phyloP scores from a whole-genome alignment of 2,888 invertebrate genomes.

The Amphipoea oculea region DNA sequence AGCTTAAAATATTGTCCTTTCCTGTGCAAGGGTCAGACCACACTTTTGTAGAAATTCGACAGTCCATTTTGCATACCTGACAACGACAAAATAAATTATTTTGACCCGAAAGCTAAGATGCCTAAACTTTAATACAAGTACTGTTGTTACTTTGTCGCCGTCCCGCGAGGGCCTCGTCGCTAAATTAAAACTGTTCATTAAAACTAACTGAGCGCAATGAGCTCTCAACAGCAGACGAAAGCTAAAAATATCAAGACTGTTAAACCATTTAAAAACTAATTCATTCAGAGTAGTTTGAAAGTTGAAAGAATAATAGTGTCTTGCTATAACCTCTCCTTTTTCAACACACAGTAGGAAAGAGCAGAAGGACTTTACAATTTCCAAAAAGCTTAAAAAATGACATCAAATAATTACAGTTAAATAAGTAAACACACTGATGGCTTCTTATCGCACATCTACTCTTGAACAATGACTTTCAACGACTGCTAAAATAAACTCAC shows the following conservation, averaged over 20 bases:
- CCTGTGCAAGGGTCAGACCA: not conserved
- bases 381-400: not conserved
- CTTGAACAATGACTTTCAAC: not conserved
- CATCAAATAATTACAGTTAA: not conserved
- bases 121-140: not conserved
- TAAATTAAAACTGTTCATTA: constrained; percentile 39
- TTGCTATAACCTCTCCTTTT: not conserved
- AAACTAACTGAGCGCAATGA: constrained; percentile 30
- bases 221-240: constrained; percentile 24
- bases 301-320: constrained; percentile 57
- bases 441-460: not conserved
- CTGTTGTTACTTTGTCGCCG: constrained; percentile 3
- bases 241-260: constrained; percentile 36
- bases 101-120: not conserved
- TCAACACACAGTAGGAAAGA: not conserved
- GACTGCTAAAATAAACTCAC: not conserved
- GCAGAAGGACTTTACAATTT: constrained; percentile 23
- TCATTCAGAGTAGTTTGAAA: constrained; percentile 56
- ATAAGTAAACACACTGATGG: not conserved
- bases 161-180: not conserved
- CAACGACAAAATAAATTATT: not conserved
- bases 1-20: not conserved
- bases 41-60: not conserved
- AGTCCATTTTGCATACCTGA: not conserved
- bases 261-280: constrained; percentile 56